Base-by-base conservation (phyloP, 1,140 invertebrate species). In the Batillaria attramentaria region DNA sequence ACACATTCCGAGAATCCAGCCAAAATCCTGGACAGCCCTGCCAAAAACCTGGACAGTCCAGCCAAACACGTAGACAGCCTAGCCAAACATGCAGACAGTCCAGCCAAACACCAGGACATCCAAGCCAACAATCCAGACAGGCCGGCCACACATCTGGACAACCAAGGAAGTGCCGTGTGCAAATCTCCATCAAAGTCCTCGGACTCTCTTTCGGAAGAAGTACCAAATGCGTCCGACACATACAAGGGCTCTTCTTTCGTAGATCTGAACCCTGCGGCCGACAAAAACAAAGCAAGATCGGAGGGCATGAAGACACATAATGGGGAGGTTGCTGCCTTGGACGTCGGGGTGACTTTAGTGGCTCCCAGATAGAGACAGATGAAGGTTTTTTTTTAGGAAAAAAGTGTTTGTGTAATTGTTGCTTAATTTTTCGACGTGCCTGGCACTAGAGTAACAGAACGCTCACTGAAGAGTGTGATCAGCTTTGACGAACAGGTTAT, bases 231-330 rank as follows among this genome's bases (percentile, higher is more conserved):
- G 3, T 42, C 5, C 24, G 28, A 18, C n/a, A 8, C 18, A 3
- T 24, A 28, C 68, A 13, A 41, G 3, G 66, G 28, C 2, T 35
- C 20, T 20, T 3, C 18, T 2, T 69, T 69, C 42, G 66, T 69
- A 20, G 66, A 69, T 37, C 37, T 69, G 35, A 69, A 69, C 37
- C 66, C 66, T n/a, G n/a, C n/a, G n/a, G n/a, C n/a, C n/a, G n/a
- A n/a, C n/a, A n/a, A n/a, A n/a, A 20, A 20, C 66, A 20, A 31
- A 20, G 37, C 20, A 3, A 35, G 20, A n/a, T n/a, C 6, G 57
- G 57, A 62, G 31, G 20, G 57, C 57, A n/a, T 62, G 4, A 60
- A 28, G 24, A 60, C 8, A 28, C 31, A n/a, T 4, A 60, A 60
- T 28, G 31, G 5, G 57, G 57, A 60, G 57, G 31, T 5, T 10